These are phyloP conservation scores for Urophycis tenuis DNA, from an alignment of 2,797 vertebrate species.

Conservation along the genomic window DNA sequence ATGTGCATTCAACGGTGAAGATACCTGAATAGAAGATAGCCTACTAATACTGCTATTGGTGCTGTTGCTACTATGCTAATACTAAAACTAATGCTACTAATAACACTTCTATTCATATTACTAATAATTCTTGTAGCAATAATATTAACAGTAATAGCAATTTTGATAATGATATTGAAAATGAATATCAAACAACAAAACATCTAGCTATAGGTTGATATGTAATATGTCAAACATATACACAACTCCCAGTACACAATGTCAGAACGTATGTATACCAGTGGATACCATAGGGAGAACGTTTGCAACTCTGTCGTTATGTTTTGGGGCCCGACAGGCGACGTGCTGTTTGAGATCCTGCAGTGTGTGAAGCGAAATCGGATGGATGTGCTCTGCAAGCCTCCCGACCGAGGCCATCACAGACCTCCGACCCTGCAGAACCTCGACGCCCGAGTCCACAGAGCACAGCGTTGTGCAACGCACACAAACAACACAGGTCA, in stretches of 20 bases:
- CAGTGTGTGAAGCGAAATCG: conserved; percentile 83
- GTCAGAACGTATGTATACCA: not conserved
- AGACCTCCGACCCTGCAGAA: conserved; percentile 19
- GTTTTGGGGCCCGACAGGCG: conserved; percentile 66
- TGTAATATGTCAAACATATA: not conserved
- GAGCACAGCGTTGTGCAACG: conserved; percentile 23
- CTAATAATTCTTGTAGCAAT: not conserved
- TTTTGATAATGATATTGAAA: not conserved
- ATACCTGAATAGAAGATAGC: too few species aligned
- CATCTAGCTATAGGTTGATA: not conserved
- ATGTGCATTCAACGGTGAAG: too few species aligned
- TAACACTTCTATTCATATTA: not conserved
- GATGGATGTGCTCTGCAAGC: conserved; percentile 60
- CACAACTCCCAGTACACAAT: not conserved
- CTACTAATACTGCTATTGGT: too few species aligned
- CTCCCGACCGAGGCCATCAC: conserved; percentile 14
- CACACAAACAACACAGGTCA: conserved; percentile 37
- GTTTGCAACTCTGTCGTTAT: not conserved
- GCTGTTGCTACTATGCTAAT: too few species aligned
- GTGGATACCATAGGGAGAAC: not conserved
- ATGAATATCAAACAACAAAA: not conserved
- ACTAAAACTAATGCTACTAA: not conserved
- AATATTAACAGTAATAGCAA: not conserved
- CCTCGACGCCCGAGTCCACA: conserved; percentile 29
- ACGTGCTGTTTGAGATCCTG: conserved; percentile 88